phyloP scores from a whole-genome alignment of 2,113 vertebrate genomes.

The Urocitellus parryii region DNA sequence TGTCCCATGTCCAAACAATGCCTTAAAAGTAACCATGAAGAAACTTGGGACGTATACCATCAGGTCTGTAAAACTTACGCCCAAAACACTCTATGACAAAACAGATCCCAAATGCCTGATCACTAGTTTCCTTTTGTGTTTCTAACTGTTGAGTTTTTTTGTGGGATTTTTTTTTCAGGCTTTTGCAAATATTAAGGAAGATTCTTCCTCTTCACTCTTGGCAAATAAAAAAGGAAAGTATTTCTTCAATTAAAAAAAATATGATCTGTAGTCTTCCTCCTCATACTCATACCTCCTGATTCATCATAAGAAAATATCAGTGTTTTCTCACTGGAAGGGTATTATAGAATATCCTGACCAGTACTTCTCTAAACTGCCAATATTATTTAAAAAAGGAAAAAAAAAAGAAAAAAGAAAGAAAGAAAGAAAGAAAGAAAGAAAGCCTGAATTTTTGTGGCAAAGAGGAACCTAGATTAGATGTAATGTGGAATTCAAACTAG shows the following conservation, averaged over 20 bases:
- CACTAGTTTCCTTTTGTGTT: not conserved
- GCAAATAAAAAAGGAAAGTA: slow-evolving; percentile 7
- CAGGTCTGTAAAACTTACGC: not conserved
- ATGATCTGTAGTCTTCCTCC: not conserved
- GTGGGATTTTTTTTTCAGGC: not conserved
- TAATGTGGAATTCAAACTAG: not conserved
- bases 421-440: not conserved
- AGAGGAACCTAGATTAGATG: not conserved
- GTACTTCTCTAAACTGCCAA: not conserved
- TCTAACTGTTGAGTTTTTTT: not conserved
- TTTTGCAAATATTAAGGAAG: slow-evolving; percentile 58
- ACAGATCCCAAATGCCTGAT: not conserved
- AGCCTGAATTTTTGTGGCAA: not conserved
- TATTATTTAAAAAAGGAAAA: not conserved
- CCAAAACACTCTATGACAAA: not conserved
- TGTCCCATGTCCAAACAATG: not conserved
- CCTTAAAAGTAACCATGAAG: slow-evolving; percentile 33
- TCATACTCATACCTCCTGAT: not conserved
- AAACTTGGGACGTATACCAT: not conserved
- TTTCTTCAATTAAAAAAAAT: slow-evolving; percentile 3
- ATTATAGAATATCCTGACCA: not conserved
- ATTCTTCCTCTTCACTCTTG: not conserved
- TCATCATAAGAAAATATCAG: not conserved
- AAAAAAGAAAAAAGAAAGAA: too few species aligned
- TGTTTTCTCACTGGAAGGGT: not conserved